Conservation (phyloP, 1,140 invertebrate species). For the Doryteuthis pealeii region DNA sequence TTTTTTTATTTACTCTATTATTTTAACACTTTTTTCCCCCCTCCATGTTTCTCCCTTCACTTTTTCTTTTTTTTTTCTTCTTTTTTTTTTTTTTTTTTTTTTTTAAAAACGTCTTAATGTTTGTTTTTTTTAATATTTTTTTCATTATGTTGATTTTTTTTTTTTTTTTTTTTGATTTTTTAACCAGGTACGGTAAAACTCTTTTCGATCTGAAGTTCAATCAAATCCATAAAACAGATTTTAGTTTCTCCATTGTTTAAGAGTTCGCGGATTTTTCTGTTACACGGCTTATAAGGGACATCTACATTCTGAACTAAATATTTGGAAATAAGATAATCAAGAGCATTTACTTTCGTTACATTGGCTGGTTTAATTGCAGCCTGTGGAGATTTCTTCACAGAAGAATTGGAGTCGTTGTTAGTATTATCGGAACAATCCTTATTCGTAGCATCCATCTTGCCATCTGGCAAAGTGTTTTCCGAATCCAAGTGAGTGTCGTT, state of each 20-base stretch:
- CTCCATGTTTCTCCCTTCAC: too few relatives aligned
- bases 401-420: too few relatives aligned
- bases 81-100: too few relatives aligned
- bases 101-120: too few relatives aligned
- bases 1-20: too few relatives aligned
- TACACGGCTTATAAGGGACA: slow-evolving; percentile 14
- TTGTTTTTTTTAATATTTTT: too few relatives aligned
- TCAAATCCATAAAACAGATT: slow-evolving; percentile 10
- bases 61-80: too few relatives aligned
- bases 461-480: background rate
- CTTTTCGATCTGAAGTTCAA: slow-evolving; percentile 17
- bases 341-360: background rate
- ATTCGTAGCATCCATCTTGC: background rate
- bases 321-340: slow-evolving; percentile 13
- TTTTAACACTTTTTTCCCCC: too few relatives aligned
- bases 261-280: slow-evolving; percentile 6
- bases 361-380: background rate
- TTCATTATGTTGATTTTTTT: too few relatives aligned
- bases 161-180: background rate
- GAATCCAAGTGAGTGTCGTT: background rate
- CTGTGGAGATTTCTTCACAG: background rate
- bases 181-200: slow-evolving; percentile 12
- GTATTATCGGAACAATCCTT: too few relatives aligned
- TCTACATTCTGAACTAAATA: slow-evolving; percentile 15
- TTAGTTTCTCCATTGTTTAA: slow-evolving; percentile 4